These are phyloP conservation scores for Anneissia japonica DNA, from an alignment of 35 echinoderm and acorn worm species.

Conservation along the genomic window DNA sequence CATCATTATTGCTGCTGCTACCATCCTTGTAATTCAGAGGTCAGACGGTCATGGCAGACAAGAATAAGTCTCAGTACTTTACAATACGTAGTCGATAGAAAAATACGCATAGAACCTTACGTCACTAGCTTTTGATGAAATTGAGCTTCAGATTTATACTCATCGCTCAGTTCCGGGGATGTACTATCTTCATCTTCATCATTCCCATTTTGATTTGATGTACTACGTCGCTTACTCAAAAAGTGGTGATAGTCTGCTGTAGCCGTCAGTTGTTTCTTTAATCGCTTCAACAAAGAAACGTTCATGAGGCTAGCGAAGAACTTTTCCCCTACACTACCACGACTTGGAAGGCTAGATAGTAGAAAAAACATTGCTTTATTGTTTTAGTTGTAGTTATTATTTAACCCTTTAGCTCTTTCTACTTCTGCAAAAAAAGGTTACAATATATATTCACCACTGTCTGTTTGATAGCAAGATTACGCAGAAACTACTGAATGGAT, in stretches of 20 bases:
- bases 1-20: no score
- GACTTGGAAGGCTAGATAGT: slow-evolving; percentile 23
- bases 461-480: no score
- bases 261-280: slow-evolving; percentile 50
- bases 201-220: background rate
- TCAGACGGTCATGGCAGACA: no score
- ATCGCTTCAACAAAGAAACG: slow-evolving; percentile 55
- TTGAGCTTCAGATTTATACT: background rate
- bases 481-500: no score
- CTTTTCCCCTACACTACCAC: slow-evolving; percentile 60
- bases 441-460: no score
- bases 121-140: slow-evolving; percentile 4
- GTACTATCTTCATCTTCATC: background rate
- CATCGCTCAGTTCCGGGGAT: background rate
- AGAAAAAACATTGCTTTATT: background rate
- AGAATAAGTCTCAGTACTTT: no score
- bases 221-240: slow-evolving; percentile 19
- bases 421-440: no score
- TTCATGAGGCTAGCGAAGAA: slow-evolving; percentile 61
- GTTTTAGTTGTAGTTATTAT: no score
- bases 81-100: no score
- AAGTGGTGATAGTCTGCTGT: slow-evolving; percentile 78
- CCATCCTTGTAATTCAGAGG: no score
- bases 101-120: no score
- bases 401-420: no score